Evolutionary conservation across 2,888 invertebrate genomes (phyloP), one percentile per base, ranked within the genome.

Genomic region (Dicyrtoma fusca): DNA sequence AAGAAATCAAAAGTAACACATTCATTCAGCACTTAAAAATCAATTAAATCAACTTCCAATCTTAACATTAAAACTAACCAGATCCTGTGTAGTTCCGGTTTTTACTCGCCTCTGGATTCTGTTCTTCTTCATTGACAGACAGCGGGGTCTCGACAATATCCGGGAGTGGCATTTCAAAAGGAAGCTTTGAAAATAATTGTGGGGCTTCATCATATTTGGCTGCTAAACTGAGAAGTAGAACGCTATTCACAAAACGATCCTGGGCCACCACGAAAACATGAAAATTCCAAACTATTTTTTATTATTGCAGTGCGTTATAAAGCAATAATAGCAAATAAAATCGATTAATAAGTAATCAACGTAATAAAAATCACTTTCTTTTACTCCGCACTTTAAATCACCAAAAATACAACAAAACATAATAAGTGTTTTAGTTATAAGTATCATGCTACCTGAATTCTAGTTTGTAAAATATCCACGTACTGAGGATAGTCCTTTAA

Each of bases 401-500:
- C 8, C 5, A 57, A 4, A 57, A 55, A 25, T 57, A 21, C n/a
- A n/a, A n/a, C n/a, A n/a, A n/a, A n/a, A n/a, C n/a, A n/a, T n/a
- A n/a, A n/a, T n/a, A n/a, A n/a, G n/a, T n/a, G n/a, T n/a, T n/a
- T n/a, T n/a, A n/a, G n/a, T n/a, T n/a, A n/a, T n/a, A n/a, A n/a
- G 26, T 14, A 49, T 49, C n/a, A 4, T 19, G 6, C 25, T 69
- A 79, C 79, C 57, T 76, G 76, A 34, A 79, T 69, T n/a, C 79
- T 62, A 49, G 75, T 70, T 57, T 77, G 75, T 19, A 77, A 59
- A 0, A 70, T 44, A 1, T 70, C 49, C 4, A 65, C 57, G 25
- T 74, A 75, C 55, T 80, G 75, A 0, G 79, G 77, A 55, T 78
- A 79, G 13, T 72, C 59, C 8, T 61, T 53, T 14, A 80, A 19